Percentiles rank a stretch among this genome's conserved stretches.
These are phyloP conservation scores for Drosophila mettleri DNA, from an alignment of 2,888 invertebrate genomes.

Conservation along the genomic window DNA sequence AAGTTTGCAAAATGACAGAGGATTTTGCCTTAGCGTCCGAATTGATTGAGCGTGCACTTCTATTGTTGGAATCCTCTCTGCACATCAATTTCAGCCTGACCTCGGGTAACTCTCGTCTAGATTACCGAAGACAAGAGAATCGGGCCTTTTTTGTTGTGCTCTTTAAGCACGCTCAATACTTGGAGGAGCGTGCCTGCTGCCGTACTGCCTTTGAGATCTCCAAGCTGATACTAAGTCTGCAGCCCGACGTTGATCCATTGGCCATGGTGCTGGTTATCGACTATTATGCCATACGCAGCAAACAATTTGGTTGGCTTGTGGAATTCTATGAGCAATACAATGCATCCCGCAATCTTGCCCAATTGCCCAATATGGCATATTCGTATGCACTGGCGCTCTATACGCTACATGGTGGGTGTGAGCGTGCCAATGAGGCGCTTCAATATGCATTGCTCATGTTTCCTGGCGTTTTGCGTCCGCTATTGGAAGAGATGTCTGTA, in stretches of 20 bases:
- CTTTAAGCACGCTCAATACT: constrained; percentile 92
- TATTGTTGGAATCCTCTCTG: constrained; percentile 91
- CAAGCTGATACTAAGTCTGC: constrained; percentile 91
- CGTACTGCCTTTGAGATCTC: constrained; percentile 95
- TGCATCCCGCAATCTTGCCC: constrained; percentile 88
- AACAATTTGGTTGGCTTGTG: constrained; percentile 90
- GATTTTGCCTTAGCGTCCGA: constrained; percentile 92
- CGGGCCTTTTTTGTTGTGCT: constrained; percentile 92
- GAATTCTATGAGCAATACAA: constrained; percentile 88
- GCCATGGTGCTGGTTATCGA: constrained; percentile 92
- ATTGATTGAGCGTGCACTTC: constrained; percentile 91
- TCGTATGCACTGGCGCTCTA: constrained; percentile 91
- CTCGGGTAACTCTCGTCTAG: constrained; percentile 90
- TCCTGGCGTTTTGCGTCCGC: constrained; percentile 90
- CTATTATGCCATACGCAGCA: constrained; percentile 91
- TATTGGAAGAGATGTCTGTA: constrained; percentile 91
- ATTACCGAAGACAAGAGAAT: constrained; percentile 93
- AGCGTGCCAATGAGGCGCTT: constrained; percentile 88
- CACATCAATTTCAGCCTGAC: constrained; percentile 92
- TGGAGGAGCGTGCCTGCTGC: constrained; percentile 92
- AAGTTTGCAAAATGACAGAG: constrained; percentile 91
- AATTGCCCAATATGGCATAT: constrained; percentile 95
- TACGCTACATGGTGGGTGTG: constrained; percentile 86
- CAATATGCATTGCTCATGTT: constrained; percentile 93
- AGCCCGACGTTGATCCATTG: constrained; percentile 91